Evolutionary conservation across 2,888 invertebrate genomes (phyloP), one percentile per base, ranked within the genome.

Genomic region (Aspidiotus destructor): DNA sequence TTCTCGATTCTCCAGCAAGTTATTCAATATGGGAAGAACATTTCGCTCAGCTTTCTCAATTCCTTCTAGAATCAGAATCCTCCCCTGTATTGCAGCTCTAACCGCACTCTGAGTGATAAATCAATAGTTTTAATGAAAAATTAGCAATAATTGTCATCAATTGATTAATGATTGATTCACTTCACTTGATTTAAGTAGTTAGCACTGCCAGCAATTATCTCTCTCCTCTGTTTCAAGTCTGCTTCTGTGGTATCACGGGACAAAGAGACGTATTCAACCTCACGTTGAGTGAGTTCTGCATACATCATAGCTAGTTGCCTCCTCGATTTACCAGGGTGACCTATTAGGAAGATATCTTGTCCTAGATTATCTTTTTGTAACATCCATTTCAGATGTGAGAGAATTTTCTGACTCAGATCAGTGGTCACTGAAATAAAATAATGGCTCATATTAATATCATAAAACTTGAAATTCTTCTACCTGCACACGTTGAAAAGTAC

Each of bases 11-110:
- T 98, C 97, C 65, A 98, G 80, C 68, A 98, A 81, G 80, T 98
- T 98, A 78, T 98, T 98, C 54, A 98, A 80, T 61, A 98, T 90
- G 48, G 97, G 97, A 70, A 98, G 80, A 55, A 98, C 97, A 81
- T 98, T 98, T 62, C 97, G 82, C 77, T 98, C 98, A 0, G 96
- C 95, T 77, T 97, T 96, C 80, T 98, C 97, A 69, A 98, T 92
- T 1, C 97, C 98, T 78, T 98, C 97, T 69, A 98, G 80, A 3
- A 98, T 83, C 15, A 98, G 81, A 11, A 96, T 84, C 60, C 96
- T 82, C 0, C 97, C 97, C 78, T 92, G 82, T 1, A 85, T 80
- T 0, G 97, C 97, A 17, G 97, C 97, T 72, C 89, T 83, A 0
- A 98, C 96, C 13, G 97, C 97, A 78, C 92, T 89, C 89, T 93